Evolutionary conservation across 1,140 invertebrate genomes (phyloP).

Genomic region (Bacillus rossius): DNA sequence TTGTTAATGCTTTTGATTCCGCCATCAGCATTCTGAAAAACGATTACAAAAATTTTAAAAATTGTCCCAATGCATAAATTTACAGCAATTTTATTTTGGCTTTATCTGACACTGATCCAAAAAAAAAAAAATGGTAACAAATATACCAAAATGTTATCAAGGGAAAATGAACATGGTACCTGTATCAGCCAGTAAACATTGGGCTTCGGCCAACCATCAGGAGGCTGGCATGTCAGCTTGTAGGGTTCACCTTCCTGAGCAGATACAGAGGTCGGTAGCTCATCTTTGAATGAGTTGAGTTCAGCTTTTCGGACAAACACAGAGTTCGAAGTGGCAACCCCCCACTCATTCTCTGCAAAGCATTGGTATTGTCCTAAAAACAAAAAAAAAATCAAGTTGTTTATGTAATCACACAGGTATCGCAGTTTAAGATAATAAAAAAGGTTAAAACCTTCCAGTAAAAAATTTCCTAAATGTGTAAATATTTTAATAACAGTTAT

Average conservation of each 20-base stretch:
- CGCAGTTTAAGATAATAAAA: too few relatives aligned
- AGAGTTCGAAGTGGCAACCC: slow-evolving; percentile 88
- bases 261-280: slow-evolving; percentile 51
- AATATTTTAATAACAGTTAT: too few relatives aligned
- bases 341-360: slow-evolving; percentile 93
- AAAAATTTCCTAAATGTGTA: too few relatives aligned
- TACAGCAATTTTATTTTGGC: too few relatives aligned
- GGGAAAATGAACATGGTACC: slow-evolving; percentile 27
- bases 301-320: slow-evolving; percentile 94
- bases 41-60: slow-evolving; percentile 8
- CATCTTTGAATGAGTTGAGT: slow-evolving; percentile 85
- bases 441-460: not conserved
- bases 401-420: not conserved
- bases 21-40: slow-evolving; percentile 61
- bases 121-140: not conserved
- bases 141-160: not conserved
- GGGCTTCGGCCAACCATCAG: slow-evolving; percentile 91
- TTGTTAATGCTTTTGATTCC: slow-evolving; percentile 86
- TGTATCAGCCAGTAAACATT: slow-evolving; percentile 91
- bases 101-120: not conserved
- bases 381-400: not conserved
- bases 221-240: slow-evolving; percentile 81
- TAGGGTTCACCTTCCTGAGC: slow-evolving; percentile 84
- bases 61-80: too few relatives aligned
- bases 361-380: slow-evolving; percentile 86